Percentiles rank a stretch among this genome's conserved stretches.
These are phyloP conservation scores for Pardalotus punctatus DNA, from an alignment of 2,113 vertebrate species.

Conservation along the genomic window DNA sequence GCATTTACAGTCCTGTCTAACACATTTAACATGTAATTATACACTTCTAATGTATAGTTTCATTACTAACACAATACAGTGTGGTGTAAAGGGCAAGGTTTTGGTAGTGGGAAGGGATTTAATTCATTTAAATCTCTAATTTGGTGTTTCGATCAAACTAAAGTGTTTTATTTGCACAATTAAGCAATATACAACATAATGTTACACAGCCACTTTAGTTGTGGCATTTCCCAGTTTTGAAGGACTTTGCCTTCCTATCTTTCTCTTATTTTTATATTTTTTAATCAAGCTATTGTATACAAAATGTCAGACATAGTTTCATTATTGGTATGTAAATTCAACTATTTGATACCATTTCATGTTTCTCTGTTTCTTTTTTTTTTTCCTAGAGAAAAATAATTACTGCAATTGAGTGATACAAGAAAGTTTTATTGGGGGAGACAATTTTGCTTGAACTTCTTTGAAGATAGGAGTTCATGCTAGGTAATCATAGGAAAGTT, in stretches of 20 bases:
- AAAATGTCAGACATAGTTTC: background rate
- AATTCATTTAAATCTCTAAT: background rate
- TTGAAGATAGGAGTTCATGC: background rate
- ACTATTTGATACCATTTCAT: background rate
- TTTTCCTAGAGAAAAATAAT: background rate
- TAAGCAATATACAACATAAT: background rate
- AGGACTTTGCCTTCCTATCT: background rate
- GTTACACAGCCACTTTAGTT: background rate
- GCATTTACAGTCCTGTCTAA: background rate
- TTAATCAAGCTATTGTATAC: background rate
- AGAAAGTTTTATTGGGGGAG: background rate
- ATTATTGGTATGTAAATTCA: background rate
- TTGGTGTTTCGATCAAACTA: background rate
- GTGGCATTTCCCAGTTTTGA: background rate
- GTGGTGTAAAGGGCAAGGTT: background rate
- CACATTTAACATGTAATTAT: background rate
- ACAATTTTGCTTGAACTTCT: background rate
- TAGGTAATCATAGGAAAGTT: background rate
- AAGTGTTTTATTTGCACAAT: background rate
- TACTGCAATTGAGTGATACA: background rate
- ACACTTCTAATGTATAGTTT: background rate
- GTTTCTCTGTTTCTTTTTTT: background rate
- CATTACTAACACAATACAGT: background rate
- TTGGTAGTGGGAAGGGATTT: background rate
- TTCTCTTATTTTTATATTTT: background rate